These are phyloP conservation scores for Neoascia interrupta DNA, from an alignment of 2,888 invertebrate species.

Conservation along the genomic window DNA sequence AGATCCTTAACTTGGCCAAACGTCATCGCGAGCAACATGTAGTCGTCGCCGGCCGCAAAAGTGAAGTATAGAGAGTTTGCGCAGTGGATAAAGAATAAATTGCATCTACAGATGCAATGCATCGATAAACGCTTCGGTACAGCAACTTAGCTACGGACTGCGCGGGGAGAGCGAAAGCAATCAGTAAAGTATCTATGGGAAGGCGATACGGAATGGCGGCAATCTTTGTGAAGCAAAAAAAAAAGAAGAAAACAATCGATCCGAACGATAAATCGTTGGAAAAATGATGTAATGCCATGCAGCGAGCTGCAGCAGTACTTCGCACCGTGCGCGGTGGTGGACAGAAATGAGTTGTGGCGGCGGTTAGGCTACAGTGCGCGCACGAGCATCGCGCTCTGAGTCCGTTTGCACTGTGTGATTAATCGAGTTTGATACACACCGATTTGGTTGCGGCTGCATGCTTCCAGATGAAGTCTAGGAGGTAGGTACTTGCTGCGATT, in stretches of 20 bases:
- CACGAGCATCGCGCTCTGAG: constrained; percentile 2
- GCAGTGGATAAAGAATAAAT: constrained; percentile 42
- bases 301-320: constrained; percentile 6
- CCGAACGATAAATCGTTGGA: constrained; percentile 61
- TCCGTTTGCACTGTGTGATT: constrained; percentile 44
- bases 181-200: constrained; percentile 32
- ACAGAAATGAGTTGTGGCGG: constrained; percentile 58
- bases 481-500: constrained; percentile 28
- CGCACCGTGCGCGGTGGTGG: neutral
- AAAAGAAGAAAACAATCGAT: constrained; percentile 56
- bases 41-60: neutral
- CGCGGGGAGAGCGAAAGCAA: constrained; percentile 28
- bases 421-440: constrained; percentile 61
- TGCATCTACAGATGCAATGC: constrained; percentile 65
- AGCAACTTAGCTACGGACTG: constrained; percentile 51
- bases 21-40: constrained; percentile 38
- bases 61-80: constrained; percentile 2
- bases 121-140: constrained; percentile 62
- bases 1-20: constrained; percentile 57
- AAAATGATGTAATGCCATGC: constrained; percentile 62
- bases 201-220: constrained; percentile 53
- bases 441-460: constrained; percentile 26
- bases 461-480: constrained; percentile 14
- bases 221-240: constrained; percentile 60
- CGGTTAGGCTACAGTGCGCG: constrained; percentile 6